Conservation (phyloP, 2,797 vertebrate genomes). For the Hemibagrus guttatus region DNA sequence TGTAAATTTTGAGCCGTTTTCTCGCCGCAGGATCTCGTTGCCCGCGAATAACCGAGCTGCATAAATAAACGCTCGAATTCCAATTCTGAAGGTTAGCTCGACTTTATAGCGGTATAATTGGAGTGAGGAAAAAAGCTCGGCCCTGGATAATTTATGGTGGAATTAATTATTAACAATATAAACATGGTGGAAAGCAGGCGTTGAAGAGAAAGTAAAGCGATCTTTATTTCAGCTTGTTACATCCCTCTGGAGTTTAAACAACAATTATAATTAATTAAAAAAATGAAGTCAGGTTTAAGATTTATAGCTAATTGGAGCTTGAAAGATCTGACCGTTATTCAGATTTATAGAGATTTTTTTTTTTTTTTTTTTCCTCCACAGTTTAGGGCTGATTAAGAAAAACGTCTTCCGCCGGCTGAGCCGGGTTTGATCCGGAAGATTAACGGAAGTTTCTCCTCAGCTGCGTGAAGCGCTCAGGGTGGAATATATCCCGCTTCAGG, state of each 20-base stretch:
- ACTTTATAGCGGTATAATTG: background rate
- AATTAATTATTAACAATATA: constrained; percentile 6
- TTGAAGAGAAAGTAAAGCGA: background rate
- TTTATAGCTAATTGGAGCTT: background rate
- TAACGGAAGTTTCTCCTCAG: background rate
- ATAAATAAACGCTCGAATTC: background rate
- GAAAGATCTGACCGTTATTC: background rate
- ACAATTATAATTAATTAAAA: background rate
- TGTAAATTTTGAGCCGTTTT: background rate
- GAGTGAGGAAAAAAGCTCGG: background rate
- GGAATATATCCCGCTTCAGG: background rate
- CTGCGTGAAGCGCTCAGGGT: background rate
- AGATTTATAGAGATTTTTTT: background rate
- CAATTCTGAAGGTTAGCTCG: background rate
- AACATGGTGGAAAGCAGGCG: background rate
- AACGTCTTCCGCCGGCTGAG: background rate
- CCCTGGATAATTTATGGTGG: background rate
- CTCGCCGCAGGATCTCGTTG: background rate
- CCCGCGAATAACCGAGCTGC: background rate
- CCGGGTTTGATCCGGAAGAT: background rate
- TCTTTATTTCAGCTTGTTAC: background rate
- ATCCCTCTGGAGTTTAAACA: background rate
- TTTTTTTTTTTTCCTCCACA: background rate
- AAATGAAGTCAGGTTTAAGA: background rate
- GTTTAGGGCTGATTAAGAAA: background rate